Conservation (phyloP, 2,113 vertebrate species). For the Tragelaphus imberbis region DNA sequence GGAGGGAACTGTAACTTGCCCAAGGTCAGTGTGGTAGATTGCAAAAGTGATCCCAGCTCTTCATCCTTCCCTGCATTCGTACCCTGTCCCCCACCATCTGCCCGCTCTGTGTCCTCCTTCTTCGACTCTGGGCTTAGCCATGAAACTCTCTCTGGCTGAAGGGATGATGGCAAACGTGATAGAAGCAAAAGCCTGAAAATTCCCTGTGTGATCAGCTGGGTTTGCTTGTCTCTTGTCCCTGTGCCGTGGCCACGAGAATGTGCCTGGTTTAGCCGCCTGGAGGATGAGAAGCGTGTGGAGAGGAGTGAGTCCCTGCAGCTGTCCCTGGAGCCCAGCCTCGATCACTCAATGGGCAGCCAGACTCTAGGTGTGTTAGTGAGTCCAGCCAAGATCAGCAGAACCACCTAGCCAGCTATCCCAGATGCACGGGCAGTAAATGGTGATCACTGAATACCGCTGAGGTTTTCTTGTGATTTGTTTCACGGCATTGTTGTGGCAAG, state of each 20-base stretch:
- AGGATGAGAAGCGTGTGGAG: neutral
- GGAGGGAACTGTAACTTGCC: neutral
- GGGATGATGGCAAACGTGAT: neutral
- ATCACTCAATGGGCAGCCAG: neutral
- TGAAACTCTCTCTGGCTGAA: neutral
- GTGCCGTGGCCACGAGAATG: neutral
- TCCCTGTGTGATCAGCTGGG: fast-evolving
- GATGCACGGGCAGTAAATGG: fast-evolving
- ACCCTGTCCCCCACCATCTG: neutral
- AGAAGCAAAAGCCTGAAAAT: neutral
- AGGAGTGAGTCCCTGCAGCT: neutral
- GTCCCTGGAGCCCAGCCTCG: neutral
- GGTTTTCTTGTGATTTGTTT: neutral
- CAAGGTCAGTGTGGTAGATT: neutral
- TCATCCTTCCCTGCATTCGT: neutral
- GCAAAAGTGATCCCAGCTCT: neutral
- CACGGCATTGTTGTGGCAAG: too few relatives aligned
- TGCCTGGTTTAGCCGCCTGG: neutral
- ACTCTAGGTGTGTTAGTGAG: neutral
- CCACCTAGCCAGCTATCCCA: neutral
- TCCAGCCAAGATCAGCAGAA: neutral
- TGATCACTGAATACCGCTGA: fast-evolving
- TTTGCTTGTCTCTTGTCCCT: neutral
- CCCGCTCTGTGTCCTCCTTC: neutral
- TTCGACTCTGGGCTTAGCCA: neutral